These are phyloP conservation scores for Aleiodes leptofemur DNA, from an alignment of 2,888 invertebrate genomes.

Conservation along the genomic window DNA sequence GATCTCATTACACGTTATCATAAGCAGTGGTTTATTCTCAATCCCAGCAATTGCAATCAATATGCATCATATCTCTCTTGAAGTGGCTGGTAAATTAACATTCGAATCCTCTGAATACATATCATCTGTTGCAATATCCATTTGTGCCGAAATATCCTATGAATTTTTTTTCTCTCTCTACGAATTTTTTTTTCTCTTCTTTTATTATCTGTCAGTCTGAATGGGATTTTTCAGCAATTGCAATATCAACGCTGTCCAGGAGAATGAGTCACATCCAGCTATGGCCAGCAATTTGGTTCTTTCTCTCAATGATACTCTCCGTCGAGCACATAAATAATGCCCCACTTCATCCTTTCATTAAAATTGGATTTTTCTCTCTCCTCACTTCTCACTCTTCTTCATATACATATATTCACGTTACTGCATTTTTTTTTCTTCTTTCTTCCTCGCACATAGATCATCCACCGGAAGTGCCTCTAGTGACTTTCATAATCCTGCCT, in stretches of 20 bases:
- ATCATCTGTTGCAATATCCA: no score
- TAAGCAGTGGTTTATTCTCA: neutral
- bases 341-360: slow-evolving; percentile 50
- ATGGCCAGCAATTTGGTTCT: neutral
- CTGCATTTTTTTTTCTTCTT: neutral
- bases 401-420: slow-evolving; percentile 27
- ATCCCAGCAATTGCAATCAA: no score
- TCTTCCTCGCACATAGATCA: slow-evolving; percentile 19
- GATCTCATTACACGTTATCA: slow-evolving; percentile 52
- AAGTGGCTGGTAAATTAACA: no score
- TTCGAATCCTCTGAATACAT: no score
- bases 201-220: slow-evolving; percentile 9
- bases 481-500: slow-evolving; percentile 34
- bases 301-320: neutral
- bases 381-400: slow-evolving; percentile 20
- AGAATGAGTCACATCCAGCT: slow-evolving; percentile 1
- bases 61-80: no score
- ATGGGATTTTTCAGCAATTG: slow-evolving; percentile 21
- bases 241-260: neutral
- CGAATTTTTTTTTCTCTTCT: neutral
- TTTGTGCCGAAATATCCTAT: slow-evolving; percentile 57
- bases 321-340: slow-evolving; percentile 27
- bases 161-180: slow-evolving; percentile 42
- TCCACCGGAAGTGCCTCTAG: slow-evolving; percentile 22
- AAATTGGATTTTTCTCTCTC: slow-evolving; percentile 51